phyloP scores from a whole-genome alignment of 2,888 invertebrate genomes.

The Chirona hameri region DNA sequence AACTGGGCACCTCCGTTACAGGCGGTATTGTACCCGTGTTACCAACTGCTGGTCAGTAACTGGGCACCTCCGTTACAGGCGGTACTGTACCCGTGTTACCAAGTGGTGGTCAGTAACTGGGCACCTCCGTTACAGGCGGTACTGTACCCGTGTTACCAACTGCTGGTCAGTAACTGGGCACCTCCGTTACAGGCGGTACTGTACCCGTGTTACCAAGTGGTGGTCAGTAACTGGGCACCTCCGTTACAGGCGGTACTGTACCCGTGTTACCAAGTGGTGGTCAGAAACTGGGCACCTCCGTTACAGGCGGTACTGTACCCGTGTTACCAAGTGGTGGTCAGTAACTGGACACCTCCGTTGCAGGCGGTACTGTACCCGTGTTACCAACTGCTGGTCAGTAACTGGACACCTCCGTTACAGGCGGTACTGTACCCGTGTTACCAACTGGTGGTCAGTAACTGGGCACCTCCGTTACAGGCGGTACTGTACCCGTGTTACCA shows the following conservation, averaged over 20 bases:
- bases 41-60: conserved; percentile 71
- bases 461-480: conserved; percentile 64
- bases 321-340: conserved; percentile 72
- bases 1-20: conserved; percentile 69
- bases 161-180: conserved; percentile 75
- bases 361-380: conserved; percentile 66
- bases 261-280: conserved; percentile 74
- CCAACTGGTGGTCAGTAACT: conserved; percentile 72
- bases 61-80: conserved; percentile 66
- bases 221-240: conserved; percentile 78
- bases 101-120: conserved; percentile 73
- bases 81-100: conserved; percentile 69
- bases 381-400: conserved; percentile 72
- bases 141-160: conserved; percentile 73
- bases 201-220: conserved; percentile 73
- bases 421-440: conserved; percentile 64
- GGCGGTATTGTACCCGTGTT: conserved; percentile 62
- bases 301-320: conserved; percentile 57
- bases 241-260: conserved; percentile 55
- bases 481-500: conserved; percentile 71
- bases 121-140: conserved; percentile 58
- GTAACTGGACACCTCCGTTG: conserved; percentile 75
- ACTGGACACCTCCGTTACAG: conserved; percentile 68
- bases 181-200: conserved; percentile 55
- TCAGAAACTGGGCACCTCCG: conserved; percentile 77